Evolutionary conservation across 2,888 invertebrate species (phyloP), one percentile per base, ranked within the genome.

Genomic region (Minunthozetes semirufus): DNA sequence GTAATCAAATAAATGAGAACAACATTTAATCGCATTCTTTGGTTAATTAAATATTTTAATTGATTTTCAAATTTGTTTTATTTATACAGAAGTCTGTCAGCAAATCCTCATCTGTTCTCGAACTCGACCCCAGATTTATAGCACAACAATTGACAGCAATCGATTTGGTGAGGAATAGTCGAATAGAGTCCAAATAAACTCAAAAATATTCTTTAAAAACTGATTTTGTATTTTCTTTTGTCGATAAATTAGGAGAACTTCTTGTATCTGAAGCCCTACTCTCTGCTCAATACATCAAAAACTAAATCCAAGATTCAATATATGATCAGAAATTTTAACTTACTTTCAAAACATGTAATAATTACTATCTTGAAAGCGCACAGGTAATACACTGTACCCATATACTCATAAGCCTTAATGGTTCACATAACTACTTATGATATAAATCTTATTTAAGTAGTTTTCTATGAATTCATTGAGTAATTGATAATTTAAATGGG

Each of bases 91-190:
- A 74, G 48, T 50, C 74, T 19, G 17, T 70, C n/a, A 74, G 33
- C 22, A 75, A 75, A 61, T 61, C 56, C 0, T 72, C 76, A 33
- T 72, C 76, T n/a, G 72, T 77, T 8, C 33, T 77, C 11, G 77
- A 77, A 53, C 59, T 76, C 29, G 77, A 77, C 42, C 22, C 74
- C 46, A 66, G 71, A 15, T 77, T 76, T 74, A 68, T 77, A n/a
- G 77, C 77, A 9, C 77, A 77, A 50, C 77, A 77, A 19, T 53
- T 77, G 27, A 77, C 77, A 9, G 77, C 77, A 33, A 77, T 77
- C 27, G 77, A 77, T 74, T 71, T 77, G 74, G 76, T 76, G 48
- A 33, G 72, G 22, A 42, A n/a, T 33, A n/a, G n/a, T 33, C n/a
- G 17, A n/a, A n/a, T n/a, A n/a, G n/a, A n/a, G n/a, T n/a, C n/a